Conservation (phyloP, 1,140 invertebrate genomes). For the Drosophila carrolli region DNA sequence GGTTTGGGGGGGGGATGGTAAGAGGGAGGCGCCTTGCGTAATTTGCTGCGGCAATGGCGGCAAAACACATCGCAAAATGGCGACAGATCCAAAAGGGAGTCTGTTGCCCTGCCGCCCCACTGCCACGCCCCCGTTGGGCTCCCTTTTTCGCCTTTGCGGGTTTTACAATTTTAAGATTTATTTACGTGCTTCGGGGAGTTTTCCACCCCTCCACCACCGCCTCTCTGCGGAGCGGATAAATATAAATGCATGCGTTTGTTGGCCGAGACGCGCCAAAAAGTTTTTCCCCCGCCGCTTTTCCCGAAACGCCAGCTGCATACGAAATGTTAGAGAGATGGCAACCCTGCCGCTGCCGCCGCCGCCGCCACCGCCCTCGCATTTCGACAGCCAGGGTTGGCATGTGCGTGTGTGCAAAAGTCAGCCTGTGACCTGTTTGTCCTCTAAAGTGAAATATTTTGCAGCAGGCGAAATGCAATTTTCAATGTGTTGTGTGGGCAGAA, state of each 20-base stretch:
- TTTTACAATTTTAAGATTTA: conserved; percentile 84
- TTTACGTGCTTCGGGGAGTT: conserved; percentile 73
- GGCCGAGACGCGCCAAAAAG: conserved; percentile 74
- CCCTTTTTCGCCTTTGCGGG: conserved; percentile 59
- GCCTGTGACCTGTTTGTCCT: conserved; percentile 84
- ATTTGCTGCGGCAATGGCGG: conserved; percentile 80
- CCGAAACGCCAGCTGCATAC: conserved; percentile 74
- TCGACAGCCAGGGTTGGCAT: conserved; percentile 23
- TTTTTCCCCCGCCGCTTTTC: conserved; percentile 36
- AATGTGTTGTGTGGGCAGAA: conserved; percentile 55
- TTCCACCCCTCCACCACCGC: neutral
- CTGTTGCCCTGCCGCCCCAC: neutral
- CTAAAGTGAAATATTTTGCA: conserved; percentile 83
- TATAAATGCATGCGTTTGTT: conserved; percentile 76
- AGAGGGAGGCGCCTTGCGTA: conserved; percentile 62
- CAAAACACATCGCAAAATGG: conserved; percentile 81
- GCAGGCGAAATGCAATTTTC: conserved; percentile 77
- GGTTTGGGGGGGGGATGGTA: neutral
- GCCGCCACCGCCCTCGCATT: neutral
- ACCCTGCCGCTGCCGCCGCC: neutral
- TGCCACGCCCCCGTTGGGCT: neutral
- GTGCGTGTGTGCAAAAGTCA: conserved; percentile 67
- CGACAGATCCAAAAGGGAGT: conserved; percentile 62
- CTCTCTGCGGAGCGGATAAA: conserved; percentile 27
- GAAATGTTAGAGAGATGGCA: conserved; percentile 43